Percentiles rank a stretch among this genome's conserved stretches.
phyloP scores from a whole-genome alignment of 2,797 vertebrate species.

The Centropyge bicolor region DNA sequence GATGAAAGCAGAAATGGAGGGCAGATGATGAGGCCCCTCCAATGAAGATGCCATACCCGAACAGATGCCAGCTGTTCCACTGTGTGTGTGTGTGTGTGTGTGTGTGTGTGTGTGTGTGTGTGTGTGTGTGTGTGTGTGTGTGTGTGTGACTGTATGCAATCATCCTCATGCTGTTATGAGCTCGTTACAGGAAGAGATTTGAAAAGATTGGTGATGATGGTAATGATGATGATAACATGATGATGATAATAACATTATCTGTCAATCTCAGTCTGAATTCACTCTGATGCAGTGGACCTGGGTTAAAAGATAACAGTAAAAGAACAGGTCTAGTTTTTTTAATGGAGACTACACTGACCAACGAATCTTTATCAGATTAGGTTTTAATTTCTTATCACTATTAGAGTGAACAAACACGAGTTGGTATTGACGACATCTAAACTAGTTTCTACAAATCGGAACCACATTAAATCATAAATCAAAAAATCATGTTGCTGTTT shows the following conservation, averaged over 20 bases:
- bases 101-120: slow-evolving; percentile 38
- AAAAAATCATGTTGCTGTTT: not conserved
- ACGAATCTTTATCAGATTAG: not conserved
- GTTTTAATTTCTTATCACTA: not conserved
- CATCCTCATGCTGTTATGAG: slow-evolving; percentile 69
- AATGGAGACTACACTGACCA: not conserved
- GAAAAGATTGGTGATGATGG: slow-evolving; percentile 72
- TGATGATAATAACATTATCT: slow-evolving; percentile 55
- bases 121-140: slow-evolving; percentile 1
- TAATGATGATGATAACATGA: slow-evolving; percentile 63
- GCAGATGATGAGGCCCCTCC: slow-evolving; percentile 57
- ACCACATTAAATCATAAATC: too few species aligned
- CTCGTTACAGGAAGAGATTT: slow-evolving; percentile 72
- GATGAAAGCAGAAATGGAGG: slow-evolving; percentile 61
- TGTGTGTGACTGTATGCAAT: slow-evolving; percentile 54
- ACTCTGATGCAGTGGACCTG: not conserved
- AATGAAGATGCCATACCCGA: slow-evolving; percentile 56
- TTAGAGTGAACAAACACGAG: not conserved
- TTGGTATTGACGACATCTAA: not conserved
- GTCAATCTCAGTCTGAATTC: slow-evolving; percentile 45
- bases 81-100: slow-evolving; percentile 34
- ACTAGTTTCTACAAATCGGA: not conserved
- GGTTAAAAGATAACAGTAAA: not conserved
- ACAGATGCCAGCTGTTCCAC: slow-evolving; percentile 70
- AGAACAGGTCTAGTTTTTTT: not conserved